Evolutionary conservation across 2,797 vertebrate genomes (phyloP).

Genomic region (Arremon brunneinucha): DNA sequence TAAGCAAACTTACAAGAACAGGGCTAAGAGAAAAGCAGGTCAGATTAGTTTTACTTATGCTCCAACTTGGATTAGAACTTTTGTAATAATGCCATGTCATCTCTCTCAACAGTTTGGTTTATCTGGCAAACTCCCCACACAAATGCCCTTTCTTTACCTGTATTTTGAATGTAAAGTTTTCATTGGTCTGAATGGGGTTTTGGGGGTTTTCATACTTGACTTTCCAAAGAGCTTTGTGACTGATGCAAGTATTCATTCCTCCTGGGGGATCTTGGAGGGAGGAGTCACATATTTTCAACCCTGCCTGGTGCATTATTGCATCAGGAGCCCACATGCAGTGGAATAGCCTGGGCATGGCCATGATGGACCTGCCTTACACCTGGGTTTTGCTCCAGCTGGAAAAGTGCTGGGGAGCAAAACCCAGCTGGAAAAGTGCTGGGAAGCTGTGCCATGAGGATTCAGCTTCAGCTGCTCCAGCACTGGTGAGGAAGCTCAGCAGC

Average conservation of each 20-base stretch:
- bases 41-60: neutral
- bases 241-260: neutral
- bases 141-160: neutral
- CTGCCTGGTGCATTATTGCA: neutral
- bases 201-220: neutral
- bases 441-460: neutral
- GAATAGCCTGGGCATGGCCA: no score
- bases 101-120: neutral
- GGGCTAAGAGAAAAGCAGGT: neutral
- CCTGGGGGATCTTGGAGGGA: neutral
- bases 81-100: neutral
- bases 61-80: neutral
- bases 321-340: neutral
- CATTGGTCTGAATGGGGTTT: neutral
- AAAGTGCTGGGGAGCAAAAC: neutral
- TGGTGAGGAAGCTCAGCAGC: neutral
- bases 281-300: neutral
- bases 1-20: neutral
- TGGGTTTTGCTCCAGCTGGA: neutral
- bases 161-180: neutral
- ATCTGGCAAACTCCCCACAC: neutral
- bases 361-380: neutral
- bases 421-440: neutral
- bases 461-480: neutral
- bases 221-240: neutral